phyloP scores from a whole-genome alignment of 2,797 vertebrate species.

The Melanotaenia maccullochi region DNA sequence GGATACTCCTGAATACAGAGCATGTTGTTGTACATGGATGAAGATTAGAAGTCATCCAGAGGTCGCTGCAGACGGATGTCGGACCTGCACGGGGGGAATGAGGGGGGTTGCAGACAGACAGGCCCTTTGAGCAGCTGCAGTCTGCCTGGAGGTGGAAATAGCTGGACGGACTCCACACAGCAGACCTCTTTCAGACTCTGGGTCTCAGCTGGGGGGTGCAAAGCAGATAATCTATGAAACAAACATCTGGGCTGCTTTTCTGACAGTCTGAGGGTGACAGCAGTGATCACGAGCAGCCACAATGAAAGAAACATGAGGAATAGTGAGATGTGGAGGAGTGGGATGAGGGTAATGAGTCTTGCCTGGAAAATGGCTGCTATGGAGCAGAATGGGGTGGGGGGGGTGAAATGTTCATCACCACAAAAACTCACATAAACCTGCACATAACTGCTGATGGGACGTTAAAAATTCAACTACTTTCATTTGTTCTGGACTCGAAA shows the following conservation, averaged over 20 bases:
- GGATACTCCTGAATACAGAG: constrained; percentile 15
- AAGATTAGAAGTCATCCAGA: constrained; percentile 26
- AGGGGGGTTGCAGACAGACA: constrained; percentile 22
- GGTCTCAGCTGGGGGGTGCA: constrained; percentile 14
- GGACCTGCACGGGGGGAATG: neutral
- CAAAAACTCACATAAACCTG: too few relatives aligned
- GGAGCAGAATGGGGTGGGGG: neutral
- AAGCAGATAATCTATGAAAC: constrained; percentile 4
- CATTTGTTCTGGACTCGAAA: too few relatives aligned
- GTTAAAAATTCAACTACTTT: too few relatives aligned
- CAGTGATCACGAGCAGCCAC: neutral
- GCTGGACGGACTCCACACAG: constrained; percentile 19
- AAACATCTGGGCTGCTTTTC: constrained; percentile 34
- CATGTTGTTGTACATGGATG: constrained; percentile 10
- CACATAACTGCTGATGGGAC: too few relatives aligned
- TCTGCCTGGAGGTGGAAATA: constrained; percentile 38
- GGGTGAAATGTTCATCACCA: too few relatives aligned
- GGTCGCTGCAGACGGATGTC: constrained; percentile 22
- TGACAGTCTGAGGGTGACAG: constrained; percentile 17
- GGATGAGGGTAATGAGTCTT: constrained; percentile 2
- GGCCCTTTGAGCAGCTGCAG: constrained; percentile 36
- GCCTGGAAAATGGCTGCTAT: constrained; percentile 9
- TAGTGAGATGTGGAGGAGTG: constrained; percentile 6
- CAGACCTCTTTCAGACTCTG: constrained; percentile 6
- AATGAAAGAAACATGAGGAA: constrained; percentile 1